Conservation (phyloP, 2,113 vertebrate genomes). For the Corvus moneduloides region DNA sequence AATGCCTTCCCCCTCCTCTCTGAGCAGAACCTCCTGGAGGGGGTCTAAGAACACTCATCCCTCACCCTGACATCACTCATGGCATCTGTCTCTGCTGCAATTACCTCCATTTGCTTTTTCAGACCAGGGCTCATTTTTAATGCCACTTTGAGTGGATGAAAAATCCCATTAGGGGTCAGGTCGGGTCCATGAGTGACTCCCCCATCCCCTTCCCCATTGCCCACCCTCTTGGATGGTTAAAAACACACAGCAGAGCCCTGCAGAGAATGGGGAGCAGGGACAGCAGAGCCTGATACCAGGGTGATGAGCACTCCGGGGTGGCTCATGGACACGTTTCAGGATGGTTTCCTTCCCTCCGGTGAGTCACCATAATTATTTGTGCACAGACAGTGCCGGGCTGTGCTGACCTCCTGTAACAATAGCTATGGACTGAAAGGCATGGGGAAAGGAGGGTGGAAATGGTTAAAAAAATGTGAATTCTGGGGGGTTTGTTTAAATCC, state of each 20-base stretch:
- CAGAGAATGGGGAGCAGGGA: background rate
- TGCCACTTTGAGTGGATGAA: rapidly evolving
- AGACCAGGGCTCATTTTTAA: background rate
- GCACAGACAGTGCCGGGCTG: background rate
- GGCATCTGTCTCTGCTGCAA: background rate
- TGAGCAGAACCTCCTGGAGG: background rate
- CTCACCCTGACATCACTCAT: background rate
- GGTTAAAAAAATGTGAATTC: background rate
- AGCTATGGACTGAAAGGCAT: background rate
- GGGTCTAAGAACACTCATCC: background rate
- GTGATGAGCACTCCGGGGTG: background rate
- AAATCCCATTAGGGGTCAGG: background rate
- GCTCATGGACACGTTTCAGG: background rate
- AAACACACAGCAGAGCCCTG: background rate
- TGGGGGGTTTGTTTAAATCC: background rate
- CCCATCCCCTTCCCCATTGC: rapidly evolving
- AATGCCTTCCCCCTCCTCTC: background rate
- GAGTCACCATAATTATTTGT: background rate
- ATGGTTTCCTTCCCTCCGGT: background rate
- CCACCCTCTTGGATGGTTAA: background rate
- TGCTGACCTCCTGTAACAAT: background rate
- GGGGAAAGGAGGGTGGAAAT: background rate
- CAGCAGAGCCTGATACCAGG: background rate
- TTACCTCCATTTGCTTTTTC: background rate
- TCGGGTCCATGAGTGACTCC: rapidly evolving